Percentiles rank a stretch among this genome's conserved stretches.
Conservation (phyloP, 2,888 invertebrate species). For the Neocrepidodera transversa region DNA sequence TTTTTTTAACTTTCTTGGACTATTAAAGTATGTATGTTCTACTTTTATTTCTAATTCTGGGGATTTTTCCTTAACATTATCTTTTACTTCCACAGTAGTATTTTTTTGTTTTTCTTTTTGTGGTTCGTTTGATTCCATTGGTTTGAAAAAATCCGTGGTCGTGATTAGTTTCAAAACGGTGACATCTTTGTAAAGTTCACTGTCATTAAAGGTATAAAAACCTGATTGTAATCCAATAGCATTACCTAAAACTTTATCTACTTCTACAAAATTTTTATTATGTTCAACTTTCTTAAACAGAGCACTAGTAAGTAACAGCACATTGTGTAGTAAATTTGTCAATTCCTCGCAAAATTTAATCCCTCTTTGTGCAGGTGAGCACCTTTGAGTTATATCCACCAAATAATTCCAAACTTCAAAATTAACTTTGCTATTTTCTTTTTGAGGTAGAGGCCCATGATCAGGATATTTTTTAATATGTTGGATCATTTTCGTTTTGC, state of each 20-base stretch:
- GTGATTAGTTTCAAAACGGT: constrained; percentile 50
- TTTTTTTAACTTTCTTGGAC: background rate
- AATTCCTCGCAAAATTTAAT: constrained; percentile 56
- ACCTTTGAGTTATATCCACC: constrained; percentile 53
- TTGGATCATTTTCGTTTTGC: constrained; percentile 66
- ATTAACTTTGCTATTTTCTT: constrained; percentile 43
- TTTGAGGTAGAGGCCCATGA: constrained; percentile 62
- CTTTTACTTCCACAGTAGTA: background rate
- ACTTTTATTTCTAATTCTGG: background rate
- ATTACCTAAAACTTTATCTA: constrained; percentile 52
- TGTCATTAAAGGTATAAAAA: constrained; percentile 54
- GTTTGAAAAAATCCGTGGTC: constrained; percentile 49
- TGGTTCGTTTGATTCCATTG: constrained; percentile 23
- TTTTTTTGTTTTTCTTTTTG: constrained; percentile 13
- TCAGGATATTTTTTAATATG: constrained; percentile 70
- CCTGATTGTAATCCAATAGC: constrained; percentile 54
- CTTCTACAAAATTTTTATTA: constrained; percentile 48
- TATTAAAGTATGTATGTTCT: background rate
- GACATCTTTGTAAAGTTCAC: constrained; percentile 53
- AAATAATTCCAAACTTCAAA: constrained; percentile 57
- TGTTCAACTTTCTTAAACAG: constrained; percentile 52
- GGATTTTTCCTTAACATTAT: background rate
- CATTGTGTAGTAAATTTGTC: constrained; percentile 53
- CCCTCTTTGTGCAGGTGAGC: constrained; percentile 49
- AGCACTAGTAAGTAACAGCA: constrained; percentile 52